Percentiles rank a stretch among this genome's conserved stretches.
Conservation (phyloP, 1,140 invertebrate species). For the Hyposmocoma kahamanoa region DNA sequence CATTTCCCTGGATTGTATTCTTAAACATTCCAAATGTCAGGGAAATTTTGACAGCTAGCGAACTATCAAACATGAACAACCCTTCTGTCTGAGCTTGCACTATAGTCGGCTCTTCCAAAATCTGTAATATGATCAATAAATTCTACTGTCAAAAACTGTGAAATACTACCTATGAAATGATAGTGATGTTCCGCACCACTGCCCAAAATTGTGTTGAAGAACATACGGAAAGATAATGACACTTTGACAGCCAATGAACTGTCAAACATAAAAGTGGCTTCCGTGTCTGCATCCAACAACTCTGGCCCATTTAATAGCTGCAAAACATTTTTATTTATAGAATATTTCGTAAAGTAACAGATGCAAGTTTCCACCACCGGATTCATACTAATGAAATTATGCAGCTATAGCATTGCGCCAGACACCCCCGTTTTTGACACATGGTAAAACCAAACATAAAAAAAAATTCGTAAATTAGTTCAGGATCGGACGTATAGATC, state of each 20-base stretch:
- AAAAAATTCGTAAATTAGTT: no score
- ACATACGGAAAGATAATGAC: slow-evolving; percentile 76
- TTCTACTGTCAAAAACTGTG: no score
- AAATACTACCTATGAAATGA: slow-evolving; percentile 29
- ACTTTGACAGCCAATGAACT: slow-evolving; percentile 79
- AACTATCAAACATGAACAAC: slow-evolving; percentile 82
- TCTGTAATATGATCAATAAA: no score
- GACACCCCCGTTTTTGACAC: no score
- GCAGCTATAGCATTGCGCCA: no score
- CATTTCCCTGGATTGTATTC: slow-evolving; percentile 72
- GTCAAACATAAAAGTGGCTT: slow-evolving; percentile 82
- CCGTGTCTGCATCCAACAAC: slow-evolving; percentile 60
- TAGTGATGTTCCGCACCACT: slow-evolving; percentile 75
- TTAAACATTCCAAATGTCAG: slow-evolving; percentile 76
- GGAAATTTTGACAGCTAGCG: slow-evolving; percentile 77
- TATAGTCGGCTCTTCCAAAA: slow-evolving; percentile 55
- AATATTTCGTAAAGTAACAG: no score
- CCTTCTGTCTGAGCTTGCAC: slow-evolving; percentile 69
- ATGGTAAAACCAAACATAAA: no score
- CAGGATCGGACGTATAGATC: no score
- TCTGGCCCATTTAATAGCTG: slow-evolving; percentile 63
- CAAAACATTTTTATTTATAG: no score
- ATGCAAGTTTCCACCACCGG: no score
- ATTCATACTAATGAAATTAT: no score
- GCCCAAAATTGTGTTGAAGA: slow-evolving; percentile 72